Percentiles rank a stretch among this genome's conserved stretches.
Evolutionary conservation across 2,797 vertebrate genomes (phyloP).

Genomic region (Arrhamphus sclerolepis): DNA sequence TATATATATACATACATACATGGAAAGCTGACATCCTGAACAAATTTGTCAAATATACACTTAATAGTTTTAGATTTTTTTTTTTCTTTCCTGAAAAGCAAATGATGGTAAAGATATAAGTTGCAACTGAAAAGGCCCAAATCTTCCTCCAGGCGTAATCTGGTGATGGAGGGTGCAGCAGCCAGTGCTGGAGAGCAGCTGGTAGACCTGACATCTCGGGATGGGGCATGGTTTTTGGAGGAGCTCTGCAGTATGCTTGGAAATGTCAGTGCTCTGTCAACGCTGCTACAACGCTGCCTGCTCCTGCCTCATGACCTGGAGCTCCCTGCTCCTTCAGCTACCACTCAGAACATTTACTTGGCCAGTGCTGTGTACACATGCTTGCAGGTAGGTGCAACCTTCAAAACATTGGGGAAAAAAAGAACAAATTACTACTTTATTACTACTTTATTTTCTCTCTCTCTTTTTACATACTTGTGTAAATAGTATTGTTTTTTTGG

Average conservation of each 20-base stretch:
- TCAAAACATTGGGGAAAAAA: too few species aligned
- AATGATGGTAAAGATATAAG: too few species aligned
- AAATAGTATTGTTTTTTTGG: too few species aligned
- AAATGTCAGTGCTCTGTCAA: constrained; percentile 90
- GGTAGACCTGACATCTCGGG: constrained; percentile 92
- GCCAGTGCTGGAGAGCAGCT: constrained; percentile 95
- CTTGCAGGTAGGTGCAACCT: constrained; percentile 84
- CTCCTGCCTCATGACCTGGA: constrained; percentile 92
- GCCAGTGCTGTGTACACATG: constrained; percentile 95
- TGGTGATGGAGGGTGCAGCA: constrained; percentile 97
- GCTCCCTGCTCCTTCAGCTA: constrained; percentile 87
- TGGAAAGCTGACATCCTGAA: too few species aligned
- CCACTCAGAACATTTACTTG: constrained; percentile 90
- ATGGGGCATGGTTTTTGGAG: constrained; percentile 97
- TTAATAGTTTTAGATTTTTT: too few species aligned
- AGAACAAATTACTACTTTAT: too few species aligned
- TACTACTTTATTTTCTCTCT: too few species aligned
- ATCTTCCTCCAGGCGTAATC: constrained; percentile 83
- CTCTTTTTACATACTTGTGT: too few species aligned
- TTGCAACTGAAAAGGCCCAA: neutral
- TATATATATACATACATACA: too few species aligned
- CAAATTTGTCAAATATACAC: too few species aligned
- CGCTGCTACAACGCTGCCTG: constrained; percentile 91
- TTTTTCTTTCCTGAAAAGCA: too few species aligned
- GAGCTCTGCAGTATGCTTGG: constrained; percentile 98